Evolutionary conservation across 2,888 invertebrate species (phyloP).

Genomic region (Chydorus sphaericus): DNA sequence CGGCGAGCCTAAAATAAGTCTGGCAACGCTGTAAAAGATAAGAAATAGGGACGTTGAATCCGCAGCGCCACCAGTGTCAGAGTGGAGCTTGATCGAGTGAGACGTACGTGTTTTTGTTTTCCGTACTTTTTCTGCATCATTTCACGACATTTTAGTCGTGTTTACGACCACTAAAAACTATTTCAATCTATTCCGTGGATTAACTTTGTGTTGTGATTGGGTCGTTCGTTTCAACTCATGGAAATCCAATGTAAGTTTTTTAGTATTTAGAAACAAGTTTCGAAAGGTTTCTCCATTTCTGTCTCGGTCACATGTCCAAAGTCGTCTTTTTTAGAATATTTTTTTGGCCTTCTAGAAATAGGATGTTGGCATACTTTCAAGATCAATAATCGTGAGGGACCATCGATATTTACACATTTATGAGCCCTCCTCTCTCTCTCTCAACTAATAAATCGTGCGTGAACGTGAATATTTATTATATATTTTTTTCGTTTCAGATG

Average conservation of each 20-base stretch:
- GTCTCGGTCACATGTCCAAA: neutral
- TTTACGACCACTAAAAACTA: neutral
- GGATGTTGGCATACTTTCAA: neutral
- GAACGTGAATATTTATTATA: neutral
- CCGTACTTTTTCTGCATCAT: neutral
- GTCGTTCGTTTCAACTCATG: neutral
- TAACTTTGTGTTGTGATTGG: neutral
- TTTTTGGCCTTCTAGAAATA: neutral
- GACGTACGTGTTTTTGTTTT: neutral
- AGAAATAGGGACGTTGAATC: neutral
- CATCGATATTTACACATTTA: neutral
- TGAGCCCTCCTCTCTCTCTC: neutral
- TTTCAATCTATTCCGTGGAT: neutral
- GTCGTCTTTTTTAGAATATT: neutral
- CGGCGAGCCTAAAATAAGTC: neutral
- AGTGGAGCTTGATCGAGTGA: constrained; percentile 3
- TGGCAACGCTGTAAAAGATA: no score
- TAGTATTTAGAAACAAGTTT: neutral
- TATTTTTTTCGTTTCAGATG: neutral
- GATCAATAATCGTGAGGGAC: neutral
- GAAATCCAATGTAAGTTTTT: constrained; percentile 3
- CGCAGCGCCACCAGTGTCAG: neutral
- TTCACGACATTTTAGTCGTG: neutral
- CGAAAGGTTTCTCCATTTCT: neutral
- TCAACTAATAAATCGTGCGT: neutral